Conservation (phyloP, 1,140 invertebrate species). For the Plodia interpunctella region DNA sequence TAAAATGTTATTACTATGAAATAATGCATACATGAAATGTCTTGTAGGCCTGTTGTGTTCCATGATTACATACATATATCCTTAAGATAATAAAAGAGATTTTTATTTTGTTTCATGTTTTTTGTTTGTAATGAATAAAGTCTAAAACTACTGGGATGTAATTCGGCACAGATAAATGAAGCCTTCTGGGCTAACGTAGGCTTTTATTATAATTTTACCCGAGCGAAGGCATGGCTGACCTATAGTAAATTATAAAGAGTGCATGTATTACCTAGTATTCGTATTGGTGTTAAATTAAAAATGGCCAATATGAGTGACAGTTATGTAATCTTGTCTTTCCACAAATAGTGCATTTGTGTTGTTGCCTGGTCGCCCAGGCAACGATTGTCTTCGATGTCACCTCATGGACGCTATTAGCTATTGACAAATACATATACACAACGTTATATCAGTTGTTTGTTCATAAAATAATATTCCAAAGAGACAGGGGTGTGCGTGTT, state of each 20-base stretch:
- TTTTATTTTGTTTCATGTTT: no score
- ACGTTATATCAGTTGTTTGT: slow-evolving; percentile 21
- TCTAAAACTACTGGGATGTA: no score
- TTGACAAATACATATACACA: slow-evolving; percentile 61
- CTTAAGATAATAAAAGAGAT: no score
- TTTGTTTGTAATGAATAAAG: no score
- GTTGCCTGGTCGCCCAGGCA: slow-evolving; percentile 48
- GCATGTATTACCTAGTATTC: neutral
- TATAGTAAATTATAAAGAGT: no score
- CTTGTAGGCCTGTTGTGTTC: neutral
- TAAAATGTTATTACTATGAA: no score
- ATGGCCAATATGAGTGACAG: slow-evolving; percentile 15
- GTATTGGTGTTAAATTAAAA: slow-evolving; percentile 1
- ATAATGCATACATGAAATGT: neutral
- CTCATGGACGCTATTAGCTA: slow-evolving; percentile 61
- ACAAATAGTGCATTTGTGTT: slow-evolving; percentile 46
- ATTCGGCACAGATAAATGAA: no score
- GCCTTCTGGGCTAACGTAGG: no score
- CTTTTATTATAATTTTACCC: no score
- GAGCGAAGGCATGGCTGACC: no score
- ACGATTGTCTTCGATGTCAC: slow-evolving; percentile 62
- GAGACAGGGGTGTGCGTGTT: slow-evolving; percentile 37
- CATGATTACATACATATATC: neutral
- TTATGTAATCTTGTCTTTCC: slow-evolving; percentile 20
- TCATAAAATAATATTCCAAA: slow-evolving; percentile 40